Conservation (phyloP, 2,888 invertebrate species). For the Acrobasis suavella region DNA sequence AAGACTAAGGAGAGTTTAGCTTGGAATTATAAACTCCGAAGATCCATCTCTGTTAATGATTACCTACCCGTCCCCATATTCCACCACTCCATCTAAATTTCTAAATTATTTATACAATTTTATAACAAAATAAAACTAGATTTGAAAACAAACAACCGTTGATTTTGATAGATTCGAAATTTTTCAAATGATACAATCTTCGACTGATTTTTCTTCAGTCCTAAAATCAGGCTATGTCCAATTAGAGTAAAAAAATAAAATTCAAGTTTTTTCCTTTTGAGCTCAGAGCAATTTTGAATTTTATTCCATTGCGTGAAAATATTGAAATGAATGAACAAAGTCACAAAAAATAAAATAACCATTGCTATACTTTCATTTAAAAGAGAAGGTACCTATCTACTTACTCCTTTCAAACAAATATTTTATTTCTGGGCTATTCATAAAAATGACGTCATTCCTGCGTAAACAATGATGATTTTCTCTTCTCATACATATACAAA, state of each 20-base stretch:
- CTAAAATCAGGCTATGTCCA: not conserved
- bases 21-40: slow-evolving; percentile 1
- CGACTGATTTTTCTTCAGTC: not conserved
- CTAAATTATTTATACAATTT: slow-evolving; percentile 8
- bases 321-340: too few species aligned
- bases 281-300: not conserved
- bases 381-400: too few species aligned
- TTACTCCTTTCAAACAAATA: too few species aligned
- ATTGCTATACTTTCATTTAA: too few species aligned
- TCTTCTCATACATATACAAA: too few species aligned
- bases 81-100: not conserved
- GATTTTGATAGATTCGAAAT: not conserved
- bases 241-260: not conserved
- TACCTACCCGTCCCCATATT: not conserved
- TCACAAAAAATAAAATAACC: too few species aligned
- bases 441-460: too few species aligned
- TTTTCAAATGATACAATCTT: not conserved
- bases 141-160: not conserved
- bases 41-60: not conserved
- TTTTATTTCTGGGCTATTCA: too few species aligned
- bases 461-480: too few species aligned
- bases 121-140: slow-evolving; percentile 1
- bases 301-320: not conserved
- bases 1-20: slow-evolving; percentile 17
- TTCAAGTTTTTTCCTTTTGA: not conserved